A percentile compares a stretch with the other conserved stretches of the same genome.
These are phyloP conservation scores for Trichacis sp. DNA, from an alignment of 2,888 invertebrate genomes.

Conservation along the genomic window DNA sequence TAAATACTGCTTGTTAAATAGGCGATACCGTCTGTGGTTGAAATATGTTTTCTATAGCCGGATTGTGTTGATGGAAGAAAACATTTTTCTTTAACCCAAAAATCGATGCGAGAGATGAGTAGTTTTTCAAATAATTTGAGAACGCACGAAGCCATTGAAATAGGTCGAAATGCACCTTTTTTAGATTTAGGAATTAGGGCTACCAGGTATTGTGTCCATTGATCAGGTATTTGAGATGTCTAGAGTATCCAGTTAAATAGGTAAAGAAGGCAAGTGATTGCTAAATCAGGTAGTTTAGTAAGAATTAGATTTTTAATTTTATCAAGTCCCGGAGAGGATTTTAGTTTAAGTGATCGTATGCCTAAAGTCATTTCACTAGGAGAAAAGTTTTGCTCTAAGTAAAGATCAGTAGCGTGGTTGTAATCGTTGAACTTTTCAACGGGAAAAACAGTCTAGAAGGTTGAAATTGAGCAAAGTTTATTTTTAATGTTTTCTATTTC, in stretches of 20 bases:
- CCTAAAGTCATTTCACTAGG: background rate
- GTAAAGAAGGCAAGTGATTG: background rate
- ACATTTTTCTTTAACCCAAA: background rate
- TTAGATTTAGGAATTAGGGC: background rate
- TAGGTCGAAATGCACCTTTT: background rate
- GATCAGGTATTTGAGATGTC: background rate
- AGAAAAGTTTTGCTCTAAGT: background rate
- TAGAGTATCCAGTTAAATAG: background rate
- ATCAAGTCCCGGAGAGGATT: background rate
- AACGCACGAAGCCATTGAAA: background rate
- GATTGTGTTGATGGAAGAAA: background rate
- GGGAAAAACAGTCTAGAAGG: background rate
- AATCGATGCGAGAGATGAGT: background rate
- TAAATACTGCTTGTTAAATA: background rate
- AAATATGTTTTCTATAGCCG: background rate
- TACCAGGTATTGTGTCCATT: background rate
- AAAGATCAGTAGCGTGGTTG: background rate
- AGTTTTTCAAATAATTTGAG: background rate
- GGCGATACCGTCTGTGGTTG: background rate
- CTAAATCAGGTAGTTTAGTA: background rate
- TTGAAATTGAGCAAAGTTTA: background rate
- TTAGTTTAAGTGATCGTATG: background rate
- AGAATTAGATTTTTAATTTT: background rate
- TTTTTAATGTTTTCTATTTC: background rate
- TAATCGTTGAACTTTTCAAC: background rate